Evolutionary conservation across 2,888 invertebrate genomes (phyloP).

Genomic region (Drosophila algonquin): DNA sequence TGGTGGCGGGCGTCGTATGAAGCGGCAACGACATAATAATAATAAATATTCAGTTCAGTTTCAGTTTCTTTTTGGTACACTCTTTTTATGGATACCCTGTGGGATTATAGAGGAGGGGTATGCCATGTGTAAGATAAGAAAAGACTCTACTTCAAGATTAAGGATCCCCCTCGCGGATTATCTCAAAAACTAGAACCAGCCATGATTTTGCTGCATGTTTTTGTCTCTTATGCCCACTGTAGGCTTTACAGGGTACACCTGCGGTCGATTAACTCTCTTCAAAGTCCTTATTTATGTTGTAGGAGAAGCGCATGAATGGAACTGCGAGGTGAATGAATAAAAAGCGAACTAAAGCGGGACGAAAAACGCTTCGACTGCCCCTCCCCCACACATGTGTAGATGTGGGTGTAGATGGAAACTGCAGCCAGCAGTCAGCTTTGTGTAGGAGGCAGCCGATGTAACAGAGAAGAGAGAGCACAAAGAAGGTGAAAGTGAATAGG

Average conservation of each 20-base stretch:
- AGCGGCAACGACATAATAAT: slow-evolving; percentile 68
- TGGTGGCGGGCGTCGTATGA: slow-evolving; percentile 9
- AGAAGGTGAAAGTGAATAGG: slow-evolving; percentile 25
- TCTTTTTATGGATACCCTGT: neutral
- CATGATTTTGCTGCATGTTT: neutral
- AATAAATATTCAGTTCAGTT: slow-evolving; percentile 75
- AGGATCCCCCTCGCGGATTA: neutral
- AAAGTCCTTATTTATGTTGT: slow-evolving; percentile 14
- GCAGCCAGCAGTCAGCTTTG: slow-evolving; percentile 22
- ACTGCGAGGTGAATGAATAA: slow-evolving; percentile 72
- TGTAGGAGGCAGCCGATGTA: slow-evolving; percentile 6
- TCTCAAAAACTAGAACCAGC: no score
- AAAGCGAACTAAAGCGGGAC: slow-evolving; percentile 17
- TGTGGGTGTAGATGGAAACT: slow-evolving; percentile 16
- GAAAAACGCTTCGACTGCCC: slow-evolving; percentile 35
- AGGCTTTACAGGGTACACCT: neutral
- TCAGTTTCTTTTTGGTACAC: slow-evolving; percentile 47
- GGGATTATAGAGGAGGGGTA: slow-evolving; percentile 3
- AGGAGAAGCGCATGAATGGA: slow-evolving; percentile 66
- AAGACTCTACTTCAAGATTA: no score
- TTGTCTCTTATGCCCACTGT: neutral
- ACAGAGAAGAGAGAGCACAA: neutral
- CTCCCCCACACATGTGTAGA: slow-evolving; percentile 23
- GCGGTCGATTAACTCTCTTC: neutral
- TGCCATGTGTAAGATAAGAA: no score